Evolutionary conservation across 2,888 invertebrate genomes (phyloP).

Genomic region (Pyrgus malvae): DNA sequence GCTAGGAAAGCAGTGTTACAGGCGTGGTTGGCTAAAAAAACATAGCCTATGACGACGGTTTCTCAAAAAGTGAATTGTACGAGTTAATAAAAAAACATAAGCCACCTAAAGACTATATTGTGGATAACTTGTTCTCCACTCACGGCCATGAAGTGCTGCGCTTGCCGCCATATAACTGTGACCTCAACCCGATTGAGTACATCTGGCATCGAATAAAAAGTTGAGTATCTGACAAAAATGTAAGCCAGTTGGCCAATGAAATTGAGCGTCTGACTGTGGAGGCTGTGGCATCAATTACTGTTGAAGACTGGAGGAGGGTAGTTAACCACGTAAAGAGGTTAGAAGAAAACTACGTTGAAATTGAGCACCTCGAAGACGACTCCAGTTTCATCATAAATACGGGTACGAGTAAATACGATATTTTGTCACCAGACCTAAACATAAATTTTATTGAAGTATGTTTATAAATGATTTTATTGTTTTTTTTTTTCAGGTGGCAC

Average conservation of each 20-base stretch:
- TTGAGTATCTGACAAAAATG: constrained; percentile 21
- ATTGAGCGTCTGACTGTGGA: constrained; percentile 24
- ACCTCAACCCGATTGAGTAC: too few species aligned
- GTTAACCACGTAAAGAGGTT: constrained; percentile 19
- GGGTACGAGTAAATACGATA: too few species aligned
- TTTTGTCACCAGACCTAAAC: too few species aligned
- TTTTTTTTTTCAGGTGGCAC: too few species aligned
- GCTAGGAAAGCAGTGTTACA: too few species aligned
- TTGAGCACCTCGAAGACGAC: too few species aligned
- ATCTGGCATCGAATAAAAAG: constrained; percentile 30
- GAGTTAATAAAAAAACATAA: constrained; percentile 33
- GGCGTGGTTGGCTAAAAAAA: too few species aligned
- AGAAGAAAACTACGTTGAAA: constrained; percentile 17
- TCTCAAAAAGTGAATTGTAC: constrained; percentile 38
- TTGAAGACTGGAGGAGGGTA: constrained; percentile 24
- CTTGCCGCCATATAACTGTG: constrained; percentile 47
- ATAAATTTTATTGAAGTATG: too few species aligned
- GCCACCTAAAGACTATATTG: constrained; percentile 36
- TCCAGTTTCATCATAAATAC: too few species aligned
- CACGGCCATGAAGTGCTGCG: constrained; percentile 43
- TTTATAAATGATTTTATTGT: too few species aligned
- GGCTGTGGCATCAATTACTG: constrained; percentile 20
- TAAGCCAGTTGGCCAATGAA: constrained; percentile 16
- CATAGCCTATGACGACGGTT: constrained; percentile 34
- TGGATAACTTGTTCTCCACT: constrained; percentile 42